Base-by-base conservation (phyloP, 2,113 vertebrate genomes). In the Laterallus jamaicensis region DNA sequence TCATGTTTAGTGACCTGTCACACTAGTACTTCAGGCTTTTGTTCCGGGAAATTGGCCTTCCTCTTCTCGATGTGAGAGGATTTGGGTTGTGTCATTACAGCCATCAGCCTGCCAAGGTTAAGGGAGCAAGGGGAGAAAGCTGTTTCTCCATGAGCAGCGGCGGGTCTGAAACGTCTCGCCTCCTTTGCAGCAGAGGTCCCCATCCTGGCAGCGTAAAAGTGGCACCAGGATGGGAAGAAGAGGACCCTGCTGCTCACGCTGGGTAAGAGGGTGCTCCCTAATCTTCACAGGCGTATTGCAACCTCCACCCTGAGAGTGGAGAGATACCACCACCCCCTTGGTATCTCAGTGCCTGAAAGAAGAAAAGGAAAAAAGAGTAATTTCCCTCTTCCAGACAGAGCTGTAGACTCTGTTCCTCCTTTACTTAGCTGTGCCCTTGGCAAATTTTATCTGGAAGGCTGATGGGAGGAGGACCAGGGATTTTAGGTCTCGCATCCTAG, bases 1-100 rank as follows among this genome's bases (percentile, higher is more conserved):
- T 86, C 50, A 42, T 52, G 70, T 90, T 92, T 77, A 62, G 94
- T 97, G 97, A 98, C 96, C 97, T 97, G 97, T 97, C 97, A 96
- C 98, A 26, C 71, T 12, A 63, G 81, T 92, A 96, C 97, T 97
- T 96, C 91, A 97, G 89, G 87, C 96, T 95, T 97, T 98, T 98
- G 97, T 98, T 92, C 63, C 32, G 70, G n/a, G 92, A 92, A 86
- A 96, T 67, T 88, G 96, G 86, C 95, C 95, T 93, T 93, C 94
- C 96, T 95, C 95, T 91, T 93, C 83, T 54, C n/a, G 62, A 93
- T 3, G 63, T 77, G 95, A 96, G 94, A 90, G 97, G 92, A 80
- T 96, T 76, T 20, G 31, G 91, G 76, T 70, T 71, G 77, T 15
- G 54, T 67, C 91, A 5, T 69, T 42, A 39, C 11, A 70, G 71